Evolutionary conservation across 2,888 invertebrate species (phyloP).

Genomic region (Mythimna loreyi): DNA sequence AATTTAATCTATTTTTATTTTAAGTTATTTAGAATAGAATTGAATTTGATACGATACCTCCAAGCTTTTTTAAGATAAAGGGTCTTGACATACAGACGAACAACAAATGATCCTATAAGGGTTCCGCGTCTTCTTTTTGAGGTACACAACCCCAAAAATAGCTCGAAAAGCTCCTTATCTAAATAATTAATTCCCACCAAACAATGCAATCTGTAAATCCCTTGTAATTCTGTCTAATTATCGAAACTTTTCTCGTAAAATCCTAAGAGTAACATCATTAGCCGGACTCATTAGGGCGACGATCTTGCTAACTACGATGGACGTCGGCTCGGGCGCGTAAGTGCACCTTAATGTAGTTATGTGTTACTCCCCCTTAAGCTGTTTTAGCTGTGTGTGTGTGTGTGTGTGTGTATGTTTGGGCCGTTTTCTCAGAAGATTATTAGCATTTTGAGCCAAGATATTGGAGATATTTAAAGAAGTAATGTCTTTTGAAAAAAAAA

Average conservation of each 20-base stretch:
- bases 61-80: too few species aligned
- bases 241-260: constrained; percentile 54
- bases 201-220: constrained; percentile 20
- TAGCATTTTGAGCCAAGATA: too few species aligned
- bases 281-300: constrained; percentile 58
- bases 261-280: constrained; percentile 60
- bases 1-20: too few species aligned
- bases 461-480: too few species aligned
- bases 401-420: background rate
- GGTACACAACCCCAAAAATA: too few species aligned
- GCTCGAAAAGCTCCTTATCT: background rate
- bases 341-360: constrained; percentile 64
- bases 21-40: too few species aligned
- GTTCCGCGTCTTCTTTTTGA: too few species aligned
- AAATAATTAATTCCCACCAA: constrained; percentile 1
- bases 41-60: too few species aligned
- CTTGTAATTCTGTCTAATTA: constrained; percentile 42
- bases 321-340: constrained; percentile 50
- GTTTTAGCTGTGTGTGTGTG: constrained; percentile 37
- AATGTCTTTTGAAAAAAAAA: too few species aligned
- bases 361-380: constrained; percentile 47
- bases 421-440: constrained; percentile 9
- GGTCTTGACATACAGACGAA: too few species aligned
- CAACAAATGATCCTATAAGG: too few species aligned
- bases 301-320: constrained; percentile 58